Percentiles rank a stretch among this genome's conserved stretches.
phyloP scores from a whole-genome alignment of 2,113 vertebrate species.

The Xiphias gladius region DNA sequence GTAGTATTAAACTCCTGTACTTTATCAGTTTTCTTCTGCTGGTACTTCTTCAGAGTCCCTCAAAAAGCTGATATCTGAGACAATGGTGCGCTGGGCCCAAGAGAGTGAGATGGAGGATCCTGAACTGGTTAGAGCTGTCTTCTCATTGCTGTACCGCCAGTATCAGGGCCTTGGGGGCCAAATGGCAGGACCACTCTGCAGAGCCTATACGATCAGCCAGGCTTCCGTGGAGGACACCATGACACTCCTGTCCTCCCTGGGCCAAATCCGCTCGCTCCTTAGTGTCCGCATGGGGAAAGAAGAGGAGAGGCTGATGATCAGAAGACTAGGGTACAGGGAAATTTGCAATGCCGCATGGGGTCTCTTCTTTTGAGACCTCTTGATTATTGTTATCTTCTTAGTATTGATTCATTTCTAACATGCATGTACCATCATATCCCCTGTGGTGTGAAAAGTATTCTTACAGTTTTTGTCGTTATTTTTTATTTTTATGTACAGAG shows the following conservation, averaged over 20 bases:
- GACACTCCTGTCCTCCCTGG: constrained; percentile 90
- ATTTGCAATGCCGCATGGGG: not conserved
- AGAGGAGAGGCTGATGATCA: constrained; percentile 96
- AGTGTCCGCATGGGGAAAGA: constrained; percentile 95
- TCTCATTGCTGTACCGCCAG: constrained; percentile 91
- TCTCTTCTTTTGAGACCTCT: not conserved
- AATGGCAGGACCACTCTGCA: constrained; percentile 87
- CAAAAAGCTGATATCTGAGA: constrained; percentile 92
- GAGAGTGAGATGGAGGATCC: constrained; percentile 92
- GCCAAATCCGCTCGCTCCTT: constrained; percentile 94
- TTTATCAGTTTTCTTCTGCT: constrained; percentile 10
- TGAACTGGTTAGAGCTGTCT: constrained; percentile 90
- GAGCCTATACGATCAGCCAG: constrained; percentile 93
- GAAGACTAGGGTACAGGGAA: constrained; percentile 88
- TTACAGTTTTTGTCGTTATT: not conserved
- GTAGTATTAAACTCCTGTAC: not conserved
- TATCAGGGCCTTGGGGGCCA: constrained; percentile 92
- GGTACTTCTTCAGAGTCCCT: constrained; percentile 85
- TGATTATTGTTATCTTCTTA: not conserved
- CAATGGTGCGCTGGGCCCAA: constrained; percentile 93
- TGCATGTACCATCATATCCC: not conserved
- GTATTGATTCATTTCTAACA: not conserved
- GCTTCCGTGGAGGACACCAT: constrained; percentile 93
- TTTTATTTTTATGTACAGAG: constrained; percentile 78
- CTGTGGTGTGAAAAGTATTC: not conserved